Conservation (phyloP, 2,888 invertebrate genomes). For the Drosophila peninsularis region DNA sequence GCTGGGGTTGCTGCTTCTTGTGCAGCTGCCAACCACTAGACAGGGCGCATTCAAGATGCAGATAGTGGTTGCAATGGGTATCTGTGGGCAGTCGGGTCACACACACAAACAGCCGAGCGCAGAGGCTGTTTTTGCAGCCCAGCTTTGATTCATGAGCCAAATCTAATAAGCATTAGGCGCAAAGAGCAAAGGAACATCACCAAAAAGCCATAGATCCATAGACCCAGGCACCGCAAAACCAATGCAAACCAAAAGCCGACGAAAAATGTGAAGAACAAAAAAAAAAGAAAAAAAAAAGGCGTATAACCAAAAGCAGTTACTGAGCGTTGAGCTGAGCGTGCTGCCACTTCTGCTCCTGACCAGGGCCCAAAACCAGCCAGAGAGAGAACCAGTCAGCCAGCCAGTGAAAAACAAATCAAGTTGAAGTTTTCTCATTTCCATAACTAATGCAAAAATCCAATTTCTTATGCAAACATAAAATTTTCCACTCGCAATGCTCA, state of each 20-base stretch:
- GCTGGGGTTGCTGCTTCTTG: constrained; percentile 11
- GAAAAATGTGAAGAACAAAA: constrained; percentile 27
- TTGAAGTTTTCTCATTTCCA: constrained; percentile 82
- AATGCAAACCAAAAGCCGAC: constrained; percentile 54
- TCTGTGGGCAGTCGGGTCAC: constrained; percentile 12
- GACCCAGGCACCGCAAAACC: constrained; percentile 46
- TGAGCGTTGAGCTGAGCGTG: constrained; percentile 54
- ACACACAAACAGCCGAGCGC: background rate
- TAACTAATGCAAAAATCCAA: constrained; percentile 84
- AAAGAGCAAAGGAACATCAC: constrained; percentile 46
- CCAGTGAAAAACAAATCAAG: constrained; percentile 78
- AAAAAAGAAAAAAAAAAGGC: background rate
- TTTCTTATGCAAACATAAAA: constrained; percentile 84
- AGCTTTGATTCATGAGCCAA: constrained; percentile 75
- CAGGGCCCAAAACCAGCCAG: constrained; percentile 40
- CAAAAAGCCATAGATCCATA: constrained; percentile 46
- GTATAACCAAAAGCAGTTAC: constrained; percentile 61
- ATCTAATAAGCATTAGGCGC: constrained; percentile 78
- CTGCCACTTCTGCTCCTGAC: constrained; percentile 63
- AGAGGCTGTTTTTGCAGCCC: constrained; percentile 43
- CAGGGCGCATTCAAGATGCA: constrained; percentile 30
- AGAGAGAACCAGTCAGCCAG: constrained; percentile 31
- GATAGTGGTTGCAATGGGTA: constrained; percentile 1
- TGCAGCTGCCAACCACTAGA: constrained; percentile 40
- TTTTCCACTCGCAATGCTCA: constrained; percentile 77